These are phyloP conservation scores for Neuroterus valhalla DNA, from an alignment of 1,140 invertebrate species.

Conservation along the genomic window DNA sequence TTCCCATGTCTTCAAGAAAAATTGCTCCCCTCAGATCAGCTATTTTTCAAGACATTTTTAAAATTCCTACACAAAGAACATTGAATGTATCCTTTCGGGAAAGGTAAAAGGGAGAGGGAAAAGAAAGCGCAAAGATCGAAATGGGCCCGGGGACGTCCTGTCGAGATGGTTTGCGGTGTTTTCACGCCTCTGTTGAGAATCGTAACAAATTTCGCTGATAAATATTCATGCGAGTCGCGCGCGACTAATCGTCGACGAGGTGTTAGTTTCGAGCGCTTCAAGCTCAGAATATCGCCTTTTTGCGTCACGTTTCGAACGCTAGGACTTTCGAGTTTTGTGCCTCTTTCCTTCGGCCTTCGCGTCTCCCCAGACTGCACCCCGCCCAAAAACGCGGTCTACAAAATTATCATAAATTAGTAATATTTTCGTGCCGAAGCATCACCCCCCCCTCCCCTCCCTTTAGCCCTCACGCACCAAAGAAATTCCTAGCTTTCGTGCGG, in stretches of 20 bases:
- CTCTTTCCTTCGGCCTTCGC: conserved; percentile 46
- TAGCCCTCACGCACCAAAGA: conserved; percentile 46
- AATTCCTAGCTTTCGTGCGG: conserved; percentile 62
- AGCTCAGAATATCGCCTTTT: conserved; percentile 35
- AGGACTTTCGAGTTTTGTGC: conserved; percentile 43
- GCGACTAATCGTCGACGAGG: conserved; percentile 58
- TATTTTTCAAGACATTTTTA: too few relatives aligned
- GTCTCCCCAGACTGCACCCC: conserved; percentile 52
- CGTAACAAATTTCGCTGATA: conserved; percentile 69
- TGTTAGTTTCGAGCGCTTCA: conserved; percentile 37
- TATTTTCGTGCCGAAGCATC: conserved; percentile 64
- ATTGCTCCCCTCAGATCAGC: too few relatives aligned
- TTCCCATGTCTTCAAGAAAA: too few relatives aligned
- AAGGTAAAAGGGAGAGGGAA: conserved; percentile 22
- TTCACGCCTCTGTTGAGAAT: conserved; percentile 63
- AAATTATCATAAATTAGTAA: conserved; percentile 70
- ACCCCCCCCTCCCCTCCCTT: too few relatives aligned
- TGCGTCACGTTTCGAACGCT: conserved; percentile 8
- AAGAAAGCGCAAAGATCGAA: conserved; percentile 39
- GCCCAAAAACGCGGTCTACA: conserved; percentile 52
- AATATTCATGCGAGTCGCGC: conserved; percentile 70
- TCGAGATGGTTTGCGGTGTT: conserved; percentile 53
- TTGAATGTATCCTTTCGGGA: too few relatives aligned
- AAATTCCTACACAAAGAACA: too few relatives aligned
- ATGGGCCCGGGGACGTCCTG: conserved; percentile 15